Conservation (phyloP, 2,888 invertebrate species). For the Drepana falcataria region DNA sequence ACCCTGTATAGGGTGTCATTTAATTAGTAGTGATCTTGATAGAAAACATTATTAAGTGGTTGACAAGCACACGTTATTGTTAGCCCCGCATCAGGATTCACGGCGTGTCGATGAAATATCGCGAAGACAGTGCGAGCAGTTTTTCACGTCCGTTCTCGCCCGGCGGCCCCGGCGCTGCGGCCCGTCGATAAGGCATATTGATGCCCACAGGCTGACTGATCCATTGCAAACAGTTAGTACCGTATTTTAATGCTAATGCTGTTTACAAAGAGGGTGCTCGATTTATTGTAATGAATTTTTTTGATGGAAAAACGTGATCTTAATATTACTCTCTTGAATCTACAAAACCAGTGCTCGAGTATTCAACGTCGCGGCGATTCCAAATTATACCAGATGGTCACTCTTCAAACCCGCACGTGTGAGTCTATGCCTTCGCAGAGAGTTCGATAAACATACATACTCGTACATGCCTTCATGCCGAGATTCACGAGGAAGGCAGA, state of each 20-base stretch:
- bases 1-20: too few species aligned
- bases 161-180: conserved; percentile 12
- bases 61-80: neutral
- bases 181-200: conserved; percentile 40
- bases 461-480: too few species aligned
- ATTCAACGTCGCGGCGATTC: too few species aligned
- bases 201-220: conserved; percentile 40
- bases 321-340: neutral
- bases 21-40: too few species aligned
- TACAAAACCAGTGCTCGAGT: too few species aligned
- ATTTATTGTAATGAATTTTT: neutral
- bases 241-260: conserved; percentile 36
- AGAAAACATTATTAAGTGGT: too few species aligned
- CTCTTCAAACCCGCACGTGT: too few species aligned
- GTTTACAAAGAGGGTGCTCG: conserved; percentile 1
- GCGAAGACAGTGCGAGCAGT: conserved; percentile 19
- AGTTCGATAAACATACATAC: too few species aligned
- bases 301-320: neutral
- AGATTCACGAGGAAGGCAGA: too few species aligned
- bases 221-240: conserved; percentile 16
- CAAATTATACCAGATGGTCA: too few species aligned
- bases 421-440: too few species aligned
- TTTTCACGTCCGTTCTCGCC: conserved; percentile 11
- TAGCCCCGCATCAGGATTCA: conserved; percentile 8
- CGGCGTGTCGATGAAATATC: conserved; percentile 18